Base-by-base conservation (phyloP, 2,797 vertebrate species). In the Enteromius viviparus region DNA sequence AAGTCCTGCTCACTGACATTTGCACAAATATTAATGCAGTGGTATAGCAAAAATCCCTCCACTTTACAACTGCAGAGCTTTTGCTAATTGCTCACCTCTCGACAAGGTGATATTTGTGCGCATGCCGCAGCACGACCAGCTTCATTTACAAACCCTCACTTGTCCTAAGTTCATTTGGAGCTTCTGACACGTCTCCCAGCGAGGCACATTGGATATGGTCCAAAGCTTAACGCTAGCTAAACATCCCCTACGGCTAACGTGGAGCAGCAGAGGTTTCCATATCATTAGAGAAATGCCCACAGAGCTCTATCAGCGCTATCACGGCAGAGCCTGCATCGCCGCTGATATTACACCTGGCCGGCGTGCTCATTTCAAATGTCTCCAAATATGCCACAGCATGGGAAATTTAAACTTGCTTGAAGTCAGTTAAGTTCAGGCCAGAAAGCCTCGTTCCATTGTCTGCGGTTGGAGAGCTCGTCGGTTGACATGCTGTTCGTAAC, bases 141-240 rank as follows among this genome's bases (percentile, higher is more conserved):
- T 76, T 51, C 55, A 86, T 77, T 83, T 55, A 47, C 32, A 74
- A 66, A 75, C 53, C 58, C 47, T 62, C 34, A 49, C 65, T 49
- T 71, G 71, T 75, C 23, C 47, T 51, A 40, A 84, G 68, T 84
- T 79, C 74, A 69, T 83, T 83, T 81, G 23, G 40, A 58, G 60
- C 49, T 72, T 77, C 66, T 64, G 53, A 77, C 71, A 70, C 64
- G 17, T 86, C 72, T 65, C 53, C 21, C 49, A 78, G 68, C 17
- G 65, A 80, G 69, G 60, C 78, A 70, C 29, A 34, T 68, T 87
- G 79, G 84, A 87, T 68, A 64, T 23, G 49, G 55, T 86, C 86
- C 88, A 86, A 71, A 81, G 68, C 65, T 77, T 47, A 84, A 86
- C 80, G 14, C 72, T 77, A 72, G 45, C 85, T 76, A 82, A 72